A percentile compares a stretch with the other conserved stretches of the same genome.
These are phyloP conservation scores for Heterotilapia buettikoferi DNA, from an alignment of 2,113 vertebrate genomes.

Conservation along the genomic window DNA sequence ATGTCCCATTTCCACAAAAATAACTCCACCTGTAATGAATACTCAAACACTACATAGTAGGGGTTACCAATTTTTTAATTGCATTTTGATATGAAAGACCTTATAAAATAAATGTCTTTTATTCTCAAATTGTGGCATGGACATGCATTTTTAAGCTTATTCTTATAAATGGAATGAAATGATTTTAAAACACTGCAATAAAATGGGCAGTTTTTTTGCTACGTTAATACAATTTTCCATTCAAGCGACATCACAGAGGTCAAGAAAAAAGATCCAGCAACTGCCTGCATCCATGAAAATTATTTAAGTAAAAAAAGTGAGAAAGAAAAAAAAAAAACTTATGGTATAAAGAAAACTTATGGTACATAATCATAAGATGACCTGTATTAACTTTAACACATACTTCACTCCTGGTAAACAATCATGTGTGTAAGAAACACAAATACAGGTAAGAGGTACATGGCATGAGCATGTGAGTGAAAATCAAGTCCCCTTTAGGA, in stretches of 20 bases:
- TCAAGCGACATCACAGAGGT: slow-evolving; percentile 14
- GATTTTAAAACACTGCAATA: slow-evolving; percentile 52
- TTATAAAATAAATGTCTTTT: slow-evolving; percentile 14
- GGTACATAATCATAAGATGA: neutral
- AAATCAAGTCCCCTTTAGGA: neutral
- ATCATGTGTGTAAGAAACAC: neutral
- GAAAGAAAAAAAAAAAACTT: accelerated
- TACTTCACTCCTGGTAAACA: neutral
- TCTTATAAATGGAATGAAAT: slow-evolving; percentile 1
- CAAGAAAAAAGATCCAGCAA: slow-evolving; percentile 15
- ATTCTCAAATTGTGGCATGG: neutral
- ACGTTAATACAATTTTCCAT: slow-evolving; percentile 42
- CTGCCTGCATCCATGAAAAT: slow-evolving; percentile 11
- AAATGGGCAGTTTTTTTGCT: slow-evolving; percentile 21
- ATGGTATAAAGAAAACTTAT: neutral
- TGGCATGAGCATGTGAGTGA: neutral
- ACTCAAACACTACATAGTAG: neutral
- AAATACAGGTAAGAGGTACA: neutral
- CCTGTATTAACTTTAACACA: neutral
- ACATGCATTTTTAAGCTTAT: neutral
- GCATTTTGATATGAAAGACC: slow-evolving; percentile 28
- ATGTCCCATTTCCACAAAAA: neutral
- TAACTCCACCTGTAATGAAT: neutral
- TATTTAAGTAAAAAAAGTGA: neutral
- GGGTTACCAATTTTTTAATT: slow-evolving; percentile 59